These are phyloP conservation scores for Bufo bufo DNA, from an alignment of 2,113 vertebrate genomes.

Conservation along the genomic window DNA sequence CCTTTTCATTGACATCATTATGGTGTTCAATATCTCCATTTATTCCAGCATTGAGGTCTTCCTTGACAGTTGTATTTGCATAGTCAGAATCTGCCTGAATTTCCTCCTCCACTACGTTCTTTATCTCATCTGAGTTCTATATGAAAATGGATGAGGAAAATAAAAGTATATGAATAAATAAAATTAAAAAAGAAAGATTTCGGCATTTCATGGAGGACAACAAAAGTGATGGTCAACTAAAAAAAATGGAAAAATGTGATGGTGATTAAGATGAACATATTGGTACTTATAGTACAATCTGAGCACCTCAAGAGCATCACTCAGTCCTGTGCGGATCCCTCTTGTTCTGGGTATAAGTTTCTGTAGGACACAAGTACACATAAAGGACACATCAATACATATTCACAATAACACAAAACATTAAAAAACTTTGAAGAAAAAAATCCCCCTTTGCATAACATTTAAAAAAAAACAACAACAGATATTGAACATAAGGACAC, in stretches of 20 bases:
- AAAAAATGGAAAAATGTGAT: conserved; percentile 69
- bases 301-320: conserved; percentile 89
- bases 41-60: conserved; percentile 81
- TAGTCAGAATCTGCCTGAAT: conserved; percentile 90
- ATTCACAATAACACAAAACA: conserved; percentile 45
- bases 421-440: neutral
- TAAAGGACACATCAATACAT: conserved; percentile 76
- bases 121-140: conserved; percentile 87
- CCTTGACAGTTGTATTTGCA: conserved; percentile 85
- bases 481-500: neutral
- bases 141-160: conserved; percentile 75
- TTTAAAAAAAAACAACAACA: neutral
- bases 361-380: conserved; percentile 87
- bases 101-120: conserved; percentile 83
- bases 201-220: conserved; percentile 71
- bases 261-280: conserved; percentile 65
- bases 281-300: conserved; percentile 70
- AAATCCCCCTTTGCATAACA: neutral
- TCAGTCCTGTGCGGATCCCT: conserved; percentile 79
- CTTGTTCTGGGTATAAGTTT: conserved; percentile 77
- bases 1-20: conserved; percentile 66
- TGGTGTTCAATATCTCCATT: conserved; percentile 73
- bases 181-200: conserved; percentile 70
- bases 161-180: conserved; percentile 78
- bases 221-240: conserved; percentile 71